Evolutionary conservation across 1,140 invertebrate genomes (phyloP).

Genomic region (Drosophila willistoni): DNA sequence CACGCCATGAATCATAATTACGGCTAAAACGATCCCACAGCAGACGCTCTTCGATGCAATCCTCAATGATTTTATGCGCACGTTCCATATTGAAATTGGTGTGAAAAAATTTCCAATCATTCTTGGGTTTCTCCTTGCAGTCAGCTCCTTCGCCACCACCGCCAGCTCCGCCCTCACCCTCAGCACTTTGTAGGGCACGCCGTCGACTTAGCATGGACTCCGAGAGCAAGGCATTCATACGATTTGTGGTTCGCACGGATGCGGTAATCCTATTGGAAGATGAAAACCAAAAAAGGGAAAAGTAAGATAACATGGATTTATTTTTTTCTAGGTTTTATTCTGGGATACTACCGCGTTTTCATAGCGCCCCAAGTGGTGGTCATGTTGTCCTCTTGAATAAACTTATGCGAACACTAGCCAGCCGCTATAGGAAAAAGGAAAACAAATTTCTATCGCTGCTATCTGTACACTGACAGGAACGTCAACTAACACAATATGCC

Average conservation of each 20-base stretch:
- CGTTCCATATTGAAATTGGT: slow-evolving; percentile 82
- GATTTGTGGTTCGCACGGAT: slow-evolving; percentile 80
- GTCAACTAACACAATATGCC: slow-evolving; percentile 42
- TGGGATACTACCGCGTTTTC: slow-evolving; percentile 68
- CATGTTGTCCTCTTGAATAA: slow-evolving; percentile 36
- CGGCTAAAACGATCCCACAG: slow-evolving; percentile 81
- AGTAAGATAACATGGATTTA: background rate
- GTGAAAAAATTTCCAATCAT: slow-evolving; percentile 79
- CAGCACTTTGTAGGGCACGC: slow-evolving; percentile 56
- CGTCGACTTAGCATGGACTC: slow-evolving; percentile 75
- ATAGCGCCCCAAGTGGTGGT: slow-evolving; percentile 64
- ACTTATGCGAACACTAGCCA: slow-evolving; percentile 27
- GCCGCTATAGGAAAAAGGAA: slow-evolving; percentile 40
- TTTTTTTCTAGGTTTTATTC: background rate
- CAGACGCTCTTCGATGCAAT: slow-evolving; percentile 79
- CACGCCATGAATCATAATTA: slow-evolving; percentile 79
- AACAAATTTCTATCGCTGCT: slow-evolving; percentile 72
- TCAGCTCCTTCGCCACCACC: slow-evolving; percentile 30
- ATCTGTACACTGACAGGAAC: slow-evolving; percentile 68
- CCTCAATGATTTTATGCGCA: slow-evolving; percentile 75
- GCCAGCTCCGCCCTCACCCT: slow-evolving; percentile 25
- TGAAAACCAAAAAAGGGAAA: slow-evolving; percentile 19
- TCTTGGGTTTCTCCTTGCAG: slow-evolving; percentile 70
- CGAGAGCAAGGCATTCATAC: slow-evolving; percentile 79
- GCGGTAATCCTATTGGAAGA: slow-evolving; percentile 69